Evolutionary conservation across 2,797 vertebrate species (phyloP).

Genomic region (Cynopterus sphinx): DNA sequence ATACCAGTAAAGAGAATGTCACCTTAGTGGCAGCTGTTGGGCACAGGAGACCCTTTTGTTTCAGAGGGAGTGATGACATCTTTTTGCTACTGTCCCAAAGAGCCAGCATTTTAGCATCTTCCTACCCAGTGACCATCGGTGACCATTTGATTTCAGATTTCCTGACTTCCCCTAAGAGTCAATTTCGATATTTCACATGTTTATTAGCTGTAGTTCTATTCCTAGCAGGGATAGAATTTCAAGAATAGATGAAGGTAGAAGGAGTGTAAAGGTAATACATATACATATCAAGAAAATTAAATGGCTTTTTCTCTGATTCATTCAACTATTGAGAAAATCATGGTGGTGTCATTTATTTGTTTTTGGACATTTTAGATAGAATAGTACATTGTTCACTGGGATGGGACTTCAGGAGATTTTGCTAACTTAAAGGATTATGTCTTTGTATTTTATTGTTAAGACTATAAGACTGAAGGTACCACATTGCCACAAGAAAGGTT

Average conservation of each 20-base stretch:
- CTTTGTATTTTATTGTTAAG: conserved; percentile 7
- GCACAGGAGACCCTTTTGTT: not conserved
- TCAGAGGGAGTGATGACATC: not conserved
- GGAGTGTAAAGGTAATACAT: not conserved
- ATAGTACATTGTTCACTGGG: not conserved
- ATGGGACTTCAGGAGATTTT: not conserved
- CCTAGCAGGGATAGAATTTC: not conserved
- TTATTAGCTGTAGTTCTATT: conserved; percentile 39
- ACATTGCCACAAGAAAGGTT: conserved; percentile 3
- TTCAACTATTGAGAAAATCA: not conserved
- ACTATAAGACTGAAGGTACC: not conserved
- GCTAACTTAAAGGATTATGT: not conserved
- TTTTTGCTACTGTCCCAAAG: not conserved
- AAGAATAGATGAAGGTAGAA: not conserved
- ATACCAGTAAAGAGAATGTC: not conserved
- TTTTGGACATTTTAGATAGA: not conserved
- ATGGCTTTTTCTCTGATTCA: not conserved
- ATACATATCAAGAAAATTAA: not conserved
- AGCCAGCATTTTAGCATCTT: not conserved
- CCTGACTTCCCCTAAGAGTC: not conserved
- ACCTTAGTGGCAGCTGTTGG: not conserved
- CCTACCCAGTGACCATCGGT: not conserved
- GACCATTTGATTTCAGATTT: conserved; percentile 22
- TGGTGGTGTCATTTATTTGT: not conserved
- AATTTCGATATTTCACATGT: not conserved